Conservation (phyloP, 2,888 invertebrate genomes). For the Liodrosophila aerea region DNA sequence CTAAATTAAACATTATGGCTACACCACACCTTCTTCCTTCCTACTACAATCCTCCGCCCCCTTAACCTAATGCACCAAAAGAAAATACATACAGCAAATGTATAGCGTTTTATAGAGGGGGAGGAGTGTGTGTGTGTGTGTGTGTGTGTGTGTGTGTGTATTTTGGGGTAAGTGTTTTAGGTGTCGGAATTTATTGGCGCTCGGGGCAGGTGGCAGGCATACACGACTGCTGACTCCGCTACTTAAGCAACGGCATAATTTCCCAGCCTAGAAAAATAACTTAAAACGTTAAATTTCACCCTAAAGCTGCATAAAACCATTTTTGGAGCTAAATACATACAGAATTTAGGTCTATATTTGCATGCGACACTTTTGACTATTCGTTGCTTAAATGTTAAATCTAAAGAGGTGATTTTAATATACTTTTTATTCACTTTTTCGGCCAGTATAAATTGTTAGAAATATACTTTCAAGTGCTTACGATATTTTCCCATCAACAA, state of each 20-base stretch:
- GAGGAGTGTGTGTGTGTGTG: constrained; percentile 10
- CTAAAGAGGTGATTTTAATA: no score
- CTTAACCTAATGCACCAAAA: not conserved
- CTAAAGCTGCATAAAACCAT: constrained; percentile 3
- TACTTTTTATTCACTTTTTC: no score
- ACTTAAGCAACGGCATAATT: constrained; percentile 10
- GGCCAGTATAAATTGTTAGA: no score
- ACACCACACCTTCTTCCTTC: constrained; percentile 4
- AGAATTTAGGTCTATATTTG: no score
- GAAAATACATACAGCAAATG: constrained; percentile 39
- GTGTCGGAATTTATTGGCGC: constrained; percentile 56
- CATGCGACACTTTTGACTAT: no score
- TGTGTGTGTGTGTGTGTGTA: not conserved
- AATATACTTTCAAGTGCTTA: no score
- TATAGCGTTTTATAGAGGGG: constrained; percentile 48
- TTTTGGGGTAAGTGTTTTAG: constrained; percentile 25
- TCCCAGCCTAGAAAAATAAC: not conserved
- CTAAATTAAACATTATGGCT: constrained; percentile 75
- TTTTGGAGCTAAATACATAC: not conserved
- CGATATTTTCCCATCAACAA: no score
- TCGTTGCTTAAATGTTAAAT: no score
- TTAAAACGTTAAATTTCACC: constrained; percentile 3
- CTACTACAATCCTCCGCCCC: not conserved
- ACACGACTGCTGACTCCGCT: constrained; percentile 12
- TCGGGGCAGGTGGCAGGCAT: constrained; percentile 30